Base-by-base conservation (phyloP, 2,797 vertebrate species). In the Acipenser transmontanus region DNA sequence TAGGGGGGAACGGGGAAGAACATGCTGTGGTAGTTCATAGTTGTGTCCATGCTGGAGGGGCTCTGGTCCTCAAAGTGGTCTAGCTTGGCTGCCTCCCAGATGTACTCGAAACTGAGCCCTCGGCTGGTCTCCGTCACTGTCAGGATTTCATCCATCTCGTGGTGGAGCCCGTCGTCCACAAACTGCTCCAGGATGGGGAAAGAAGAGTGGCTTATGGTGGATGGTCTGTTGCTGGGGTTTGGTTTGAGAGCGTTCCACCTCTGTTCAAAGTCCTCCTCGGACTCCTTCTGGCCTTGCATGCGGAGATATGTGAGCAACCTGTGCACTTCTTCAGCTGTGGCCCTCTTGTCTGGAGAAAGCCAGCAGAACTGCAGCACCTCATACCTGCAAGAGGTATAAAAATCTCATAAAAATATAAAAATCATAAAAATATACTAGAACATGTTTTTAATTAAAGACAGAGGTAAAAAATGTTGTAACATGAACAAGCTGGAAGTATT, bases 301-400 rank as follows among this genome's bases (percentile, higher is more conserved):
- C 94, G 93, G 69, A 99, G 93, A 70, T 97, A 99, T 48, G 93
- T 96, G 8, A 99, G 77, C 69, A 99, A 84, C 13, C 95, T 91
- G 65, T 99, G 95, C 50, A 98, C 93, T 62, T 99, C 96, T 69
- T 99, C 97, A 0, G 96, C 93, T 0, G 94, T 96, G 1, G 95
- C 95, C 50, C 97, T 89, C 81, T 93, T 93, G 70, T 98, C 96
- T 59, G 93, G 85, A 13, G 94, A 85, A 49, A 98, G 80, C 97
- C 97, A 99, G 63, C 97, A 99, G 82, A 99, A 95, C 85, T 98
- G 97, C 62, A 99, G 77, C 49, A 99, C 92, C 82, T 99, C 97
- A 63, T 92, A 95, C 97, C 97, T 99, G 72, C 0, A 74, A 7
- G 34, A 34, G 14, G 14, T 17, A 17, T 17, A 17, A 17, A 17